Percentiles rank a stretch among this genome's conserved stretches.
Evolutionary conservation across 2,113 vertebrate genomes (phyloP).

Genomic region (Leuciscus idus): DNA sequence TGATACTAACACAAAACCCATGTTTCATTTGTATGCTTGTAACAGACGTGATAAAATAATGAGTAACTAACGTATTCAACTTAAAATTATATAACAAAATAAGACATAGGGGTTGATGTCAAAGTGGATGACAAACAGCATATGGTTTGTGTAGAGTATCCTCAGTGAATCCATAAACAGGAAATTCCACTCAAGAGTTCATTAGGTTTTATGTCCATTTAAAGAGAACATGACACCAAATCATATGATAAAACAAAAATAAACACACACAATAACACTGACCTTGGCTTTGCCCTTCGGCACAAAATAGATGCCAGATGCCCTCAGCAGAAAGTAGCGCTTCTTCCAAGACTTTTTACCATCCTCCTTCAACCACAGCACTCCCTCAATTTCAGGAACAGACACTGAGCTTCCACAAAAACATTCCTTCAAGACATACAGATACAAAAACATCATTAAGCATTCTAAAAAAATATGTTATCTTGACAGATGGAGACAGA

Average conservation of each 20-base stretch:
- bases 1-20: background rate
- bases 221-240: slow-evolving; percentile 1
- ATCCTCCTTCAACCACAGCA: slow-evolving; percentile 92
- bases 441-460: slow-evolving; percentile 23
- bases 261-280: slow-evolving; percentile 37
- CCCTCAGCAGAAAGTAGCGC: slow-evolving; percentile 94
- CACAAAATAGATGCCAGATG: slow-evolving; percentile 97
- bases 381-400: slow-evolving; percentile 96
- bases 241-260: slow-evolving; percentile 16
- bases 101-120: background rate
- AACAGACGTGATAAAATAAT: background rate
- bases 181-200: slow-evolving; percentile 65
- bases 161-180: slow-evolving; percentile 62
- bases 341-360: slow-evolving; percentile 82
- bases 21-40: background rate
- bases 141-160: slow-evolving; percentile 41
- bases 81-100: background rate
- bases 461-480: background rate
- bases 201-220: slow-evolving; percentile 42
- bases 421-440: slow-evolving; percentile 83
- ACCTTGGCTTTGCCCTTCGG: slow-evolving; percentile 99
- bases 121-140: slow-evolving; percentile 41
- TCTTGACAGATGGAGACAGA: background rate
- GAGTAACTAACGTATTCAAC: too few species aligned
- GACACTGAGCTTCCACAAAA: slow-evolving; percentile 96